A percentile compares a stretch with the other conserved stretches of the same genome.
These are phyloP conservation scores for Listrodromus nycthemerus DNA, from an alignment of 2,888 invertebrate genomes.

Conservation along the genomic window DNA sequence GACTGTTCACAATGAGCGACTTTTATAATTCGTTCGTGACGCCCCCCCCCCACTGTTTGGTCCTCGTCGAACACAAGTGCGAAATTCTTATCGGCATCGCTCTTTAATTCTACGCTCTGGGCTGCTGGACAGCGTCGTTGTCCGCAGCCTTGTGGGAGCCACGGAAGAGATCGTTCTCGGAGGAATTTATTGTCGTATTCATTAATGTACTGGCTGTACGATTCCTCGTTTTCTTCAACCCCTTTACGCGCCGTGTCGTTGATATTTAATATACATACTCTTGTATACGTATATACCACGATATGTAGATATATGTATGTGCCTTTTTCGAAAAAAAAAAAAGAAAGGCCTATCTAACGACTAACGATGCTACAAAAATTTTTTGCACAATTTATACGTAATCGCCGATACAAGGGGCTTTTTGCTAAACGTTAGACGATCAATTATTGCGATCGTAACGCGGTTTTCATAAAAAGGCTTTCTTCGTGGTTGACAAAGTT, in stretches of 20 bases:
- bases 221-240: constrained; percentile 46
- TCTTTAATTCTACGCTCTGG: constrained; percentile 25
- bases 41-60: neutral
- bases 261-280: constrained; percentile 65
- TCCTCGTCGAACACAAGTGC: neutral
- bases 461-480: constrained; percentile 34
- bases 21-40: neutral
- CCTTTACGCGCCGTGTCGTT: constrained; percentile 55
- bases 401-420: constrained; percentile 72
- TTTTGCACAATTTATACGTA: constrained; percentile 78
- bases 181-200: constrained; percentile 34
- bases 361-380: constrained; percentile 72
- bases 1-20: neutral
- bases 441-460: constrained; percentile 35
- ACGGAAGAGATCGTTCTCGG: neutral
- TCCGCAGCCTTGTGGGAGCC: constrained; percentile 5
- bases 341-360: constrained; percentile 73
- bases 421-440: constrained; percentile 70
- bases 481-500: constrained; percentile 32
- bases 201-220: constrained; percentile 31
- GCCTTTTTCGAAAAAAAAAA: constrained; percentile 73
- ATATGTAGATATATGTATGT: constrained; percentile 73
- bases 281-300: constrained; percentile 69
- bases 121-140: neutral
- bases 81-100: constrained; percentile 4